These are phyloP conservation scores for Mastomys coucha DNA, from an alignment of 2,113 vertebrate species.

Conservation along the genomic window DNA sequence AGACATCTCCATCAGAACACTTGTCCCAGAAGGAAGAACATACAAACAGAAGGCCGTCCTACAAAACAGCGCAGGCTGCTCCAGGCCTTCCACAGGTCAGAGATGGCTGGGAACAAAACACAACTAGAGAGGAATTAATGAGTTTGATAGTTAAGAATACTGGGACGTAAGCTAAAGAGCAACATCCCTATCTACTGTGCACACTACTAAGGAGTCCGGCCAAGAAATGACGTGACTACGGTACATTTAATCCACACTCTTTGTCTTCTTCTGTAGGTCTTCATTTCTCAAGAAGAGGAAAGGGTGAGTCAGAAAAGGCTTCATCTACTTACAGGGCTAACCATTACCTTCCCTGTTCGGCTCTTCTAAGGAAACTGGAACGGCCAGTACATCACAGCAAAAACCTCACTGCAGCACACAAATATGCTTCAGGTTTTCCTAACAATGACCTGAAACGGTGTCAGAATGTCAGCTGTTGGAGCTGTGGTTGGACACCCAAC, in stretches of 20 bases:
- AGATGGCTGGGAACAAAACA: neutral
- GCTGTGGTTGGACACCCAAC: constrained; percentile 18
- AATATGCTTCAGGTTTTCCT: neutral
- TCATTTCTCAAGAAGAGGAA: constrained; percentile 32
- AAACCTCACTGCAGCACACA: neutral
- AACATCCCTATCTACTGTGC: neutral
- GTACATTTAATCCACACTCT: neutral
- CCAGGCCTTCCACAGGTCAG: neutral
- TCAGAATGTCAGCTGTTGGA: neutral
- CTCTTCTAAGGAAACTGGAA: neutral
- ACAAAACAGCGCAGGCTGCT: neutral
- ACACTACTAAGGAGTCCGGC: neutral
- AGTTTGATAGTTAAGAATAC: neutral
- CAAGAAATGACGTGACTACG: neutral
- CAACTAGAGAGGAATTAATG: neutral
- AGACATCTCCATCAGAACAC: neutral
- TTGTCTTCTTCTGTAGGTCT: neutral
- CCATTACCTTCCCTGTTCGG: neutral
- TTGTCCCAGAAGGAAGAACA: neutral
- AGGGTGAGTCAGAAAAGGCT: neutral
- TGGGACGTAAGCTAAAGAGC: neutral
- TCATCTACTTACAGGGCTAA: neutral
- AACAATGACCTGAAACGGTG: neutral
- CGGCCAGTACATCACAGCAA: neutral
- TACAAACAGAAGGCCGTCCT: neutral